These are phyloP conservation scores for Lepidurus apus DNA, from an alignment of 1,140 invertebrate genomes.

Conservation along the genomic window DNA sequence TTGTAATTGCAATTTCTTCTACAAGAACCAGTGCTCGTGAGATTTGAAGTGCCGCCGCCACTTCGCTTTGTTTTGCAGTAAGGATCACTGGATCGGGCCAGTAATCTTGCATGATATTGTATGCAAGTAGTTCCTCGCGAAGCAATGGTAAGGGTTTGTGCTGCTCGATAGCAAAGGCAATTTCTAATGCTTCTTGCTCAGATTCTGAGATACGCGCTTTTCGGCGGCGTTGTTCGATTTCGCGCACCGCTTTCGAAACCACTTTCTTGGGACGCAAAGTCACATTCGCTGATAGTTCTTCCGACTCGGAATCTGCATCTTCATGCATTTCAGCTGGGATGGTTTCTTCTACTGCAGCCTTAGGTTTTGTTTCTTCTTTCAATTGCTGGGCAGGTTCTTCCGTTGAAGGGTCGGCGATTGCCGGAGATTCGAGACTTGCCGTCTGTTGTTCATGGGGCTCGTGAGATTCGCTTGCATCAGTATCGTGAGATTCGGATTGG, in stretches of 20 bases:
- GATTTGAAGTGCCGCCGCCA: neutral
- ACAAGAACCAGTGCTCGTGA: neutral
- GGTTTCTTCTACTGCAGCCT: neutral
- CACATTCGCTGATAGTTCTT: neutral
- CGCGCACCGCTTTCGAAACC: slow-evolving; percentile 25
- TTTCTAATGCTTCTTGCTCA: slow-evolving; percentile 33
- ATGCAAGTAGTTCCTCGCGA: neutral
- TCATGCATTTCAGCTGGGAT: neutral
- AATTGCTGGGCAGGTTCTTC: neutral
- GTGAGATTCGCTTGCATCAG: neutral
- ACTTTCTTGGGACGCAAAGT: neutral
- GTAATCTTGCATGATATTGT: neutral
- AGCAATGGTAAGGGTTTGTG: slow-evolving; percentile 16
- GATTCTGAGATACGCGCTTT: slow-evolving; percentile 32
- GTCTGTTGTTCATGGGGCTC: neutral
- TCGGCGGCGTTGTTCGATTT: slow-evolving; percentile 32
- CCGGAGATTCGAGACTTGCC: neutral
- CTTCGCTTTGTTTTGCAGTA: neutral
- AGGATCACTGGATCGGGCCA: neutral
- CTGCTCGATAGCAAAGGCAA: slow-evolving; percentile 33
- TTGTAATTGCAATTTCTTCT: no score
- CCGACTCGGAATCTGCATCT: neutral
- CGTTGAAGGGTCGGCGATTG: neutral
- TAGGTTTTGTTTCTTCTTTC: neutral
- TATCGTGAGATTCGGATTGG: slow-evolving; percentile 38